phyloP scores from a whole-genome alignment of 1,140 invertebrate genomes.

The Melanaphis sacchari region DNA sequence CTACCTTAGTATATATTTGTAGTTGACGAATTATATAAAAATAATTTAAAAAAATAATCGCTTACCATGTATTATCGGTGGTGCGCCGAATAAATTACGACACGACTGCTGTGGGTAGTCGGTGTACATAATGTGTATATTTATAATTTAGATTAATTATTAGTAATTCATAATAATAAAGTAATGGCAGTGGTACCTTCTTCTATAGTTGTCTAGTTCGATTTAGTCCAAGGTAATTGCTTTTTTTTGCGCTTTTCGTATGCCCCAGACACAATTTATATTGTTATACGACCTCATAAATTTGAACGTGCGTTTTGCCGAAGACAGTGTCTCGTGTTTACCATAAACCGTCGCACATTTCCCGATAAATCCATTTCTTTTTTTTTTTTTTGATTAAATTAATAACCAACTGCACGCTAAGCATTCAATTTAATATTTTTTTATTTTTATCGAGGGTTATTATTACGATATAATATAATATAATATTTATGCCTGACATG shows the following conservation, averaged over 20 bases:
- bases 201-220: not conserved
- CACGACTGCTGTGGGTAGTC: not conserved
- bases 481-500: not conserved
- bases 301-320: not conserved
- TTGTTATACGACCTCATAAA: constrained; percentile 20
- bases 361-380: not conserved
- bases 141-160: constrained; percentile 1
- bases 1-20: not conserved
- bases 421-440: constrained; percentile 14
- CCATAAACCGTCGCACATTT: not conserved
- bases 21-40: not conserved
- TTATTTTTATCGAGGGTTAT: not conserved
- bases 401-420: constrained; percentile 24
- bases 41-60: not conserved
- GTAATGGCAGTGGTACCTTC: not conserved
- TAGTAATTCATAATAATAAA: not conserved
- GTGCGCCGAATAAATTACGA: not conserved
- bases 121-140: not conserved
- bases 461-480: not conserved
- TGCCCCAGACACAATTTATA: not conserved
- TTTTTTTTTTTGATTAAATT: not conserved
- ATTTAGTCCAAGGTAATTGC: constrained; percentile 4
- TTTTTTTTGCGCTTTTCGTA: not conserved
- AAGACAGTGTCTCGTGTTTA: not conserved
- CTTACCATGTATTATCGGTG: not conserved